Percentiles rank a stretch among this genome's conserved stretches.
These are phyloP conservation scores for Gandaritis pyraliata DNA, from an alignment of 2,888 invertebrate genomes.

Conservation along the genomic window DNA sequence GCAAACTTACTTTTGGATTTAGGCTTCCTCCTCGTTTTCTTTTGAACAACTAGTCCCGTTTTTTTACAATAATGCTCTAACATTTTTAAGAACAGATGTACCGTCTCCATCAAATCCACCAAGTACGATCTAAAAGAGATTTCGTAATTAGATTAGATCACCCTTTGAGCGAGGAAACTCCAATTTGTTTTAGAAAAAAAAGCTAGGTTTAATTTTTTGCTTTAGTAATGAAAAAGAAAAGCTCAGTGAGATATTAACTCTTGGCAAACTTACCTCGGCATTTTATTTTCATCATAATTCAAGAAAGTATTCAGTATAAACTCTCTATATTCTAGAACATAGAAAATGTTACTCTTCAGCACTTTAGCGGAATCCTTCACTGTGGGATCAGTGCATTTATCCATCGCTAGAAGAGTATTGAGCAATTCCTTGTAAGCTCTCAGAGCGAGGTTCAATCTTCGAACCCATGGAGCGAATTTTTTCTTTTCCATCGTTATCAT, in stretches of 20 bases:
- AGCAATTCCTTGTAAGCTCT: conserved; percentile 93
- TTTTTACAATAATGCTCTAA: conserved; percentile 89
- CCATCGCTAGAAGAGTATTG: conserved; percentile 92
- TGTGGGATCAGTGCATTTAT: conserved; percentile 87
- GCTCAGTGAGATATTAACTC: not conserved
- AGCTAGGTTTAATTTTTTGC: not conserved
- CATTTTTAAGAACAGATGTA: conserved; percentile 96
- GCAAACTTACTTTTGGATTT: conserved; percentile 79
- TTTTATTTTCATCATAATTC: conserved; percentile 92
- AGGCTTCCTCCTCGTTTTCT: conserved; percentile 80
- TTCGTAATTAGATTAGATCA: conserved; percentile 21
- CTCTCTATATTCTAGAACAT: conserved; percentile 97
- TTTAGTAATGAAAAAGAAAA: not conserved
- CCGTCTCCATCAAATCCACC: conserved; percentile 94
- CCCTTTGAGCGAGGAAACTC: conserved; percentile 11
- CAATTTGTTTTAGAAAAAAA: conserved; percentile 10
- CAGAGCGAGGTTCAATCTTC: conserved; percentile 93
- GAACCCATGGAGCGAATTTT: conserved; percentile 91
- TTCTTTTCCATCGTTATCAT: conserved; percentile 95
- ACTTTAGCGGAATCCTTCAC: conserved; percentile 92
- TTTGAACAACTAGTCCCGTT: conserved; percentile 88
- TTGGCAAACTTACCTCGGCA: conserved; percentile 88
- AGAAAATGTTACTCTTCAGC: conserved; percentile 96
- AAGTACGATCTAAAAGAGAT: conserved; percentile 87
- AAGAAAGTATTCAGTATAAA: conserved; percentile 91